phyloP scores from a whole-genome alignment of 2,888 invertebrate species.

The Heteromurus nitidus region DNA sequence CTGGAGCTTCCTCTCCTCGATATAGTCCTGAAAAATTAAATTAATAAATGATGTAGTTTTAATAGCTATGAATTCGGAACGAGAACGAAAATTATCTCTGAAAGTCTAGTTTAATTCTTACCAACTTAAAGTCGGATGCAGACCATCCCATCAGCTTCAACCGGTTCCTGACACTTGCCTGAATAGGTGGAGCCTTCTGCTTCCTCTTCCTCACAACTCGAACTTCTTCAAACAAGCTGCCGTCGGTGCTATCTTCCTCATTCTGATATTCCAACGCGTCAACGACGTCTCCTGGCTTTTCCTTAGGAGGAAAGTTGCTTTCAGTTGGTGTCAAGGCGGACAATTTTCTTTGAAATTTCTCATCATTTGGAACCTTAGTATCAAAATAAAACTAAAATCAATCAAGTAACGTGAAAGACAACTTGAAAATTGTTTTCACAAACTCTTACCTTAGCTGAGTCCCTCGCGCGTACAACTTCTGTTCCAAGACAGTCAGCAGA shows the following conservation, averaged over 20 bases:
- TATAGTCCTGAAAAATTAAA: no score
- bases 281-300: neutral
- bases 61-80: no score
- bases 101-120: no score
- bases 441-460: neutral
- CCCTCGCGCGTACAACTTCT: slow-evolving; percentile 23
- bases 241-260: slow-evolving; percentile 24
- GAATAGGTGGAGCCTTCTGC: slow-evolving; percentile 17
- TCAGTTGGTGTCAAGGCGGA: neutral
- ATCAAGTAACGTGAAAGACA: no score
- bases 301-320: neutral
- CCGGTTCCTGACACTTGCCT: slow-evolving; percentile 6
- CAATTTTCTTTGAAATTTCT: slow-evolving; percentile 1
- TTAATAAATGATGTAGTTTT: no score
- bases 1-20: slow-evolving; percentile 61
- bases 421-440: no score
- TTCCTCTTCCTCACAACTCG: slow-evolving; percentile 45
- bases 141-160: slow-evolving; percentile 29
- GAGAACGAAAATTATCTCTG: no score
- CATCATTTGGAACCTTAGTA: neutral
- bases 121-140: slow-evolving; percentile 65
- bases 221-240: slow-evolving; percentile 38
- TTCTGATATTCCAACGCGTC: slow-evolving; percentile 32
- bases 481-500: slow-evolving; percentile 59
- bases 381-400: no score